phyloP scores from a whole-genome alignment of 2,113 vertebrate species.

The Sprattus sprattus region DNA sequence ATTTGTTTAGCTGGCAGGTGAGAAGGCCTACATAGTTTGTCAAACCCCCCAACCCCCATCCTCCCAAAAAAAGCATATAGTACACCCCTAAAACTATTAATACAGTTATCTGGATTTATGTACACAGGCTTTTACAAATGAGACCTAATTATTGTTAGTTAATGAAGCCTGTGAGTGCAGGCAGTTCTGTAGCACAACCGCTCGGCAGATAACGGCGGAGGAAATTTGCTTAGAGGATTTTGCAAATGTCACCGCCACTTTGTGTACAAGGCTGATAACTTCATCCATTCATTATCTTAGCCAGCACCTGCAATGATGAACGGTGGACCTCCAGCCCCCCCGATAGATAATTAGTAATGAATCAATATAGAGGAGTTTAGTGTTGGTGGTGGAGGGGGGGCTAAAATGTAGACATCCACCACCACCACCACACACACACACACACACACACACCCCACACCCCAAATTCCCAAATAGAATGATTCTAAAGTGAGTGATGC shows the following conservation, averaged over 20 bases:
- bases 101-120: conserved; percentile 66
- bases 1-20: conserved; percentile 15
- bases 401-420: neutral
- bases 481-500: conserved; percentile 22
- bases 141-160: conserved; percentile 74
- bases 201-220: conserved; percentile 70
- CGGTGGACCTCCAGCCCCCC: conserved; percentile 58
- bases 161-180: conserved; percentile 70
- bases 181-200: conserved; percentile 59
- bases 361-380: conserved; percentile 51
- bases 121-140: conserved; percentile 74
- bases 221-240: conserved; percentile 74
- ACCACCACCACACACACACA: neutral
- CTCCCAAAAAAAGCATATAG: conserved; percentile 21
- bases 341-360: conserved; percentile 62
- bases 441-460: no score
- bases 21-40: neutral
- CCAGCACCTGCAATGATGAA: conserved; percentile 76
- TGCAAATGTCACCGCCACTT: conserved; percentile 79
- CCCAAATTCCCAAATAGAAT: conserved; percentile 14
- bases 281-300: conserved; percentile 81
- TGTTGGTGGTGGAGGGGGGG: neutral
- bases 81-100: conserved; percentile 63
- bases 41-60: neutral
- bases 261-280: conserved; percentile 73